These are phyloP conservation scores for Rhagonycha lutea DNA, from an alignment of 2,888 invertebrate species.

Conservation along the genomic window DNA sequence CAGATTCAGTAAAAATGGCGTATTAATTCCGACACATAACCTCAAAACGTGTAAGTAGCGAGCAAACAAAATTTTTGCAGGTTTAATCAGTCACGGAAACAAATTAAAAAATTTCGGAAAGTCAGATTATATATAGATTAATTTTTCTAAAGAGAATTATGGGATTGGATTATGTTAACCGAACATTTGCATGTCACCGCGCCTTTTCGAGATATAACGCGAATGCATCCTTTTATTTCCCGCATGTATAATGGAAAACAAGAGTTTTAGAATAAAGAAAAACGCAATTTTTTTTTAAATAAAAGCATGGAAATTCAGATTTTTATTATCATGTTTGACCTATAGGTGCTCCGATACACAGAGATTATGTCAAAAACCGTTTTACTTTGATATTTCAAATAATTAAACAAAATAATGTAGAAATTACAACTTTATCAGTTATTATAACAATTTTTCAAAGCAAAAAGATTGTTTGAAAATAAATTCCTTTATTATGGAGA, in stretches of 20 bases:
- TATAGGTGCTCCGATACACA: neutral
- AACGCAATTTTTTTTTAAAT: neutral
- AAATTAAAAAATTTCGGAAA: neutral
- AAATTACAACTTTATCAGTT: no score
- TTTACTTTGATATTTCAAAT: neutral
- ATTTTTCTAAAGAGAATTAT: neutral
- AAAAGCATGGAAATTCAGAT: neutral
- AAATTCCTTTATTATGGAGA: no score
- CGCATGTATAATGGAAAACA: neutral
- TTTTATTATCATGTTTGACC: neutral
- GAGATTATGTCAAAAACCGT: neutral
- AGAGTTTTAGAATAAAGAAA: neutral
- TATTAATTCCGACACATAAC: neutral
- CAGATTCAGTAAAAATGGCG: neutral
- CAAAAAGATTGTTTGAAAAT: no score
- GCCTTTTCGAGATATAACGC: neutral
- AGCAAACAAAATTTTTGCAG: neutral
- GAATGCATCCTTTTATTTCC: neutral
- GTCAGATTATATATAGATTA: neutral
- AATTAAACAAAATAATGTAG: neutral
- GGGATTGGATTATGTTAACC: neutral
- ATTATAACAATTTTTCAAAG: no score
- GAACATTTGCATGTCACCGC: neutral
- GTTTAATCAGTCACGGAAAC: neutral
- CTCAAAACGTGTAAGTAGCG: neutral